Conservation (phyloP, 2,797 vertebrate species). For the Gallinago solitaria region DNA sequence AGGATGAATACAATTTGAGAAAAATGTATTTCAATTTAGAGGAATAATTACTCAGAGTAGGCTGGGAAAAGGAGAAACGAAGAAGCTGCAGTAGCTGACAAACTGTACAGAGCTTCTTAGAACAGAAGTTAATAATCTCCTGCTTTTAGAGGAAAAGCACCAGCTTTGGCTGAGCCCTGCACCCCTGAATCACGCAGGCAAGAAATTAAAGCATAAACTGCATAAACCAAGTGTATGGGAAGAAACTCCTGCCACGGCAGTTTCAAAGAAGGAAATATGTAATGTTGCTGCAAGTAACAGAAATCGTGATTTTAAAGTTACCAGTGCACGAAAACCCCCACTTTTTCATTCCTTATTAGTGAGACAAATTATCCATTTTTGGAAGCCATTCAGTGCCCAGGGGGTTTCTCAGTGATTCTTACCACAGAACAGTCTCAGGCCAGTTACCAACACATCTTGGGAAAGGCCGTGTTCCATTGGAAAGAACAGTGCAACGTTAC, state of each 20-base stretch:
- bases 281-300: not conserved
- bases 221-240: not conserved
- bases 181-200: rapidly evolving
- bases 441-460: not conserved
- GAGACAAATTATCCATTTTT: not conserved
- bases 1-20: conserved; percentile 1
- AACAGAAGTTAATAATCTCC: not conserved
- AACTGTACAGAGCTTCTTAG: not conserved
- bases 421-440: not conserved
- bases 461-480: not conserved
- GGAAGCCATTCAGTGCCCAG: not conserved
- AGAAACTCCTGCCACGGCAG: not conserved
- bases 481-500: not conserved
- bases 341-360: not conserved
- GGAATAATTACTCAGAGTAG: not conserved
- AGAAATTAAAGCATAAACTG: not conserved
- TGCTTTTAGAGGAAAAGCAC: not conserved
- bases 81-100: not conserved
- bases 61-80: not conserved
- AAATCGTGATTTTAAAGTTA: not conserved
- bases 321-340: not conserved
- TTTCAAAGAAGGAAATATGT: not conserved
- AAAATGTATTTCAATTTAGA: not conserved
- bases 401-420: not conserved
- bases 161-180: not conserved